Percentiles rank a stretch among this genome's conserved stretches.
Evolutionary conservation across 1,140 invertebrate species (phyloP).

Genomic region (Dreissena rostriformis): DNA sequence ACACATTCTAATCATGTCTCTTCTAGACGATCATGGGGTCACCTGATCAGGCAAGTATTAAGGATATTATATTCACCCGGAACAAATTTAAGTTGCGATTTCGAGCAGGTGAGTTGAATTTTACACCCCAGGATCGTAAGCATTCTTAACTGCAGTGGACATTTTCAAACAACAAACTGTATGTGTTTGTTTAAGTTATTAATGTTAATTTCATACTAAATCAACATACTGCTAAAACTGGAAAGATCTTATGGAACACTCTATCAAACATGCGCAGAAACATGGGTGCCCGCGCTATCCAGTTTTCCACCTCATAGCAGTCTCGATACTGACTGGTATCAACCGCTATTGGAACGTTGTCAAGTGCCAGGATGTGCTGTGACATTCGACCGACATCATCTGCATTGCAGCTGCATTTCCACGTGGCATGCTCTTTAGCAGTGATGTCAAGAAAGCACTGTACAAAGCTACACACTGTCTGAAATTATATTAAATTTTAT

Average conservation of each 20-base stretch:
- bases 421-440: constrained; percentile 17
- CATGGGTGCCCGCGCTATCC: constrained; percentile 64
- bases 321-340: constrained; percentile 24
- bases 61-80: too few species aligned
- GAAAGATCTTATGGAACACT: constrained; percentile 67
- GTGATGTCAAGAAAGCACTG: constrained; percentile 19
- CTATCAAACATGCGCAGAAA: constrained; percentile 67
- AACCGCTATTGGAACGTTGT: not conserved
- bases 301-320: constrained; percentile 64
- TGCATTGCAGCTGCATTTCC: not conserved
- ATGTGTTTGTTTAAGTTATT: too few species aligned
- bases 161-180: too few species aligned
- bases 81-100: too few species aligned
- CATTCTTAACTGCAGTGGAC: too few species aligned
- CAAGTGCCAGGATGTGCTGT: not conserved
- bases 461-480: constrained; percentile 25
- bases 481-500: constrained; percentile 9
- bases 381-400: constrained; percentile 14
- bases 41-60: too few species aligned
- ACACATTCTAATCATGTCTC: too few species aligned
- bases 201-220: not conserved
- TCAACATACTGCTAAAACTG: constrained; percentile 51
- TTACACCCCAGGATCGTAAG: too few species aligned
- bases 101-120: too few species aligned
- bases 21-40: too few species aligned